These are phyloP conservation scores for Arothron firmamentum DNA, from an alignment of 2,113 vertebrate genomes.

Conservation along the genomic window DNA sequence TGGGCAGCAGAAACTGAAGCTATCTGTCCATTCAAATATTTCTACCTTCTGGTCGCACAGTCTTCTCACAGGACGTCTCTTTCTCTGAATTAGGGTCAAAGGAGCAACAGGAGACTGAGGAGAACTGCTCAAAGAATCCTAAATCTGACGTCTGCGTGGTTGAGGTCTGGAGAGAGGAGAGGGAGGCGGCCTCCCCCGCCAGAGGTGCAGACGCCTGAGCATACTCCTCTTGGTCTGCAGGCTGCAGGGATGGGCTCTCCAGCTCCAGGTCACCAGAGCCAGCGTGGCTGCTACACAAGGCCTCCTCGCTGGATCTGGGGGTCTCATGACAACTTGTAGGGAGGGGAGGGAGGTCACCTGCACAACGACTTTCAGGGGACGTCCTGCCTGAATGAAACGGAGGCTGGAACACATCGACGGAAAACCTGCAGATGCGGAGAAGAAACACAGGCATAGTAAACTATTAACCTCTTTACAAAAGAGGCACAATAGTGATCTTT, in stretches of 20 bases:
- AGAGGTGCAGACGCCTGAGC: slow-evolving; percentile 54
- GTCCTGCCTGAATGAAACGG: slow-evolving; percentile 88
- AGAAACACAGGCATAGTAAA: background rate
- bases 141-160: slow-evolving; percentile 80
- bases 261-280: slow-evolving; percentile 20
- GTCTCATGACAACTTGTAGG: slow-evolving; percentile 58
- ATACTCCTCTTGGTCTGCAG: slow-evolving; percentile 33
- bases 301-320: slow-evolving; percentile 48
- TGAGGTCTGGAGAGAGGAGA: slow-evolving; percentile 47
- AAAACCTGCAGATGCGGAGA: slow-evolving; percentile 76
- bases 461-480: no score
- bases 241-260: slow-evolving; percentile 26
- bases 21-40: no score
- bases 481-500: no score
- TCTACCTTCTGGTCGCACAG: slow-evolving; percentile 89
- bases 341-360: slow-evolving; percentile 64
- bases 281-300: slow-evolving; percentile 10
- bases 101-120: slow-evolving; percentile 68
- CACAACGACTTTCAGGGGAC: slow-evolving; percentile 78
- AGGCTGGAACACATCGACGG: slow-evolving; percentile 95
- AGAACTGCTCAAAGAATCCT: slow-evolving; percentile 77
- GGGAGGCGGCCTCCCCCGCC: slow-evolving; percentile 66
- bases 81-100: slow-evolving; percentile 78
- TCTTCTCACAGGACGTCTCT: slow-evolving; percentile 85
- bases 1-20: background rate